A percentile compares a stretch with the other conserved stretches of the same genome.
Evolutionary conservation across 2,113 vertebrate genomes (phyloP).

Genomic region (Zosterops pallidus): DNA sequence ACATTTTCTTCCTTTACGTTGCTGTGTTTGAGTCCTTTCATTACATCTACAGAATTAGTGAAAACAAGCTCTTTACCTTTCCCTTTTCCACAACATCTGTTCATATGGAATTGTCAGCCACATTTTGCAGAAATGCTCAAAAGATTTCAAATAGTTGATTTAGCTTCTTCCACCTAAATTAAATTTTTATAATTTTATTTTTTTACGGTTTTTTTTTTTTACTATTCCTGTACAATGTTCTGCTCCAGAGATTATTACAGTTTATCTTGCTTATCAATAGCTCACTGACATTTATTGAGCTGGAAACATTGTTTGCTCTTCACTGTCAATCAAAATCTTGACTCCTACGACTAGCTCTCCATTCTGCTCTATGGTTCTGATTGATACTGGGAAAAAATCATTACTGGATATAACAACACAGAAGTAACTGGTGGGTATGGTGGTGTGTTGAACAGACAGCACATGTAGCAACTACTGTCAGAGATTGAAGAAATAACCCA

Average conservation of each 20-base stretch:
- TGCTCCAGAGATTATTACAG: conserved; percentile 46
- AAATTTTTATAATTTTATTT: neutral
- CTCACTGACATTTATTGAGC: conserved; percentile 60
- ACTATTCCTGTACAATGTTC: neutral
- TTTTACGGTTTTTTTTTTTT: neutral
- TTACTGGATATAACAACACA: neutral
- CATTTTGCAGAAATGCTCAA: neutral
- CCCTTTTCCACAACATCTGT: neutral
- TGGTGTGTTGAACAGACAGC: neutral
- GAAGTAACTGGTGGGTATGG: neutral
- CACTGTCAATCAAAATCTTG: conserved; percentile 59
- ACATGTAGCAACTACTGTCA: neutral
- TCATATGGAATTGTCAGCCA: neutral
- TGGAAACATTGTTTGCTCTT: conserved; percentile 58
- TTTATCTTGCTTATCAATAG: conserved; percentile 63
- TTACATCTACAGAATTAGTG: neutral
- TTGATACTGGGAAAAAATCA: conserved; percentile 22
- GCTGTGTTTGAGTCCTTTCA: neutral
- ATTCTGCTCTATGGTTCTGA: conserved; percentile 27
- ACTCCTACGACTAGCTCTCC: conserved; percentile 19
- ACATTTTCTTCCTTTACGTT: neutral
- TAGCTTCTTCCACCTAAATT: conserved; percentile 18
- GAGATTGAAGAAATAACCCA: neutral
- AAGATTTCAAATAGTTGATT: conserved; percentile 5
- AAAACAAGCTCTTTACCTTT: neutral